Evolutionary conservation across 2,113 vertebrate genomes (phyloP), one percentile per base, ranked within the genome.

Genomic region (Hemiscyllium ocellatum): DNA sequence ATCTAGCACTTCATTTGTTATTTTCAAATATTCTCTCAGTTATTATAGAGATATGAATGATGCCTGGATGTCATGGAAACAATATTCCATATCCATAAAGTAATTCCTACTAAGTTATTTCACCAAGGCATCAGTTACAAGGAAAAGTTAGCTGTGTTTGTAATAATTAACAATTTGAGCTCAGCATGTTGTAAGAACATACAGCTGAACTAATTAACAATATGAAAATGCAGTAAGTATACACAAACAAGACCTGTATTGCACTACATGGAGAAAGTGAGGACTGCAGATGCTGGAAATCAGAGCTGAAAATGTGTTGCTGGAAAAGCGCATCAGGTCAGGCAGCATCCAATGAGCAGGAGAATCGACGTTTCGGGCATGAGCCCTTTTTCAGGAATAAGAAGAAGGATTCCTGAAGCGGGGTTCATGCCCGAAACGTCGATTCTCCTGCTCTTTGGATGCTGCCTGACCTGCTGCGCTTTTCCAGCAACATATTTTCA

Each of bases 1-100:
- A 47, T 7, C 93, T 95, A 70, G 12, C 94, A 95, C 94, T 95
- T 95, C 24, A 95, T 72, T 76, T 50, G 42, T 13, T 47, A 50
- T 95, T 95, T 61, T 95, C 72, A 72, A 72, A 95, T 95, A 70
- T 95, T 42, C 47, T 95, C 72, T 95, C 69, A 76, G 94, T 76
- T 95, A 93, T 95, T 69, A 47, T 70, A 52, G 24, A 42, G 24
- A 50, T 61, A 95, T 76, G 52, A 72, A 52, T 95, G 42, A 95
- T 8, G 42, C 42, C 94, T 95, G 69, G 47, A 22, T 52, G 47
- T 95, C 17, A 61, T 12, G 94, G 66, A 95, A 95, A 95, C 10
- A 52, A 42, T 13, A 52, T 95, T 33, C 15, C 29, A 24, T 52
- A 15, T 72, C 68, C 69, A 52, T 76, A 4, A 95, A 95, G 72